phyloP scores from a whole-genome alignment of 2,113 vertebrate genomes.

The Seriola quinqueradiata region DNA sequence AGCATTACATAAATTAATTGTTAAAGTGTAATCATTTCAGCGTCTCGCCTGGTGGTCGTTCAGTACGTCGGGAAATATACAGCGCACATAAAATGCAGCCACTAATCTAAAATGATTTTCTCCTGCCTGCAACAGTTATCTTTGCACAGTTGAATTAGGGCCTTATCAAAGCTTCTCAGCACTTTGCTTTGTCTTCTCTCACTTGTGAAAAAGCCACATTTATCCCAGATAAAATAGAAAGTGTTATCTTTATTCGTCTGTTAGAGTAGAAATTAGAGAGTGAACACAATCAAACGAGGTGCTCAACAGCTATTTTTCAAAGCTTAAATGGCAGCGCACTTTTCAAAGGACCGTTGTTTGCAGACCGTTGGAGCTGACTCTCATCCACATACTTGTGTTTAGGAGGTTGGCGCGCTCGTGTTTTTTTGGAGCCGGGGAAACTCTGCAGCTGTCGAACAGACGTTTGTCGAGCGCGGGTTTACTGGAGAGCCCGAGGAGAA shows the following conservation, averaged over 20 bases:
- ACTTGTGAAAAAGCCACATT: constrained; percentile 25
- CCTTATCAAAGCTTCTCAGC: not conserved
- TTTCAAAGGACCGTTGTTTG: constrained; percentile 63
- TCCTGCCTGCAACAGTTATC: not conserved
- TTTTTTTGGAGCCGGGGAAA: constrained; percentile 61
- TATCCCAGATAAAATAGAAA: constrained; percentile 24
- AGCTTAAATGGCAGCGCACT: constrained; percentile 38
- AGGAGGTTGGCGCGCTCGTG: constrained; percentile 63
- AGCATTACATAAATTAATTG: constrained; percentile 64
- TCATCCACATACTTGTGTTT: constrained; percentile 72
- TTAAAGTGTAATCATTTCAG: constrained; percentile 50
- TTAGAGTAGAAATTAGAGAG: constrained; percentile 31
- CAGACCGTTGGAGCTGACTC: constrained; percentile 65
- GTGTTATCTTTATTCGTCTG: constrained; percentile 5
- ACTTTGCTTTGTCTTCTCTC: constrained; percentile 18
- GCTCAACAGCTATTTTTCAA: constrained; percentile 23
- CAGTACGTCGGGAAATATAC: constrained; percentile 8
- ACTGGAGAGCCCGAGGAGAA: constrained; percentile 60
- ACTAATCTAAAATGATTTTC: constrained; percentile 34
- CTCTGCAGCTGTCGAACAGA: constrained; percentile 79
- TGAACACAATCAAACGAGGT: constrained; percentile 36
- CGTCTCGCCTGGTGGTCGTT: constrained; percentile 40
- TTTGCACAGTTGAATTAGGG: constrained; percentile 22
- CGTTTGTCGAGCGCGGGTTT: constrained; percentile 64
- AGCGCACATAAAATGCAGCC: not conserved